phyloP scores from a whole-genome alignment of 1,140 invertebrate genomes.

The Plutomurus gul region DNA sequence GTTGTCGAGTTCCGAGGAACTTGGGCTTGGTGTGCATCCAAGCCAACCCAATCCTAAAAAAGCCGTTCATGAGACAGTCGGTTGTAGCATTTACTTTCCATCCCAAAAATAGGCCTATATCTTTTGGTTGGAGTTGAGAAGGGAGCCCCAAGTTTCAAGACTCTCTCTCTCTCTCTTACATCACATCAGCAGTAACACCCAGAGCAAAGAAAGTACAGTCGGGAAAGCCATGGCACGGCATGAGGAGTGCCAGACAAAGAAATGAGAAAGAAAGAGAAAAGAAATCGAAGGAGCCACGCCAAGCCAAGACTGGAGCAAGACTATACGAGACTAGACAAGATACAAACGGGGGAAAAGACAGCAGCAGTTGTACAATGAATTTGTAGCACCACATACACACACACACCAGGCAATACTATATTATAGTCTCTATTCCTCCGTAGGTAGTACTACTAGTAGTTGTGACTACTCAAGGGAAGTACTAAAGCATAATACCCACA shows the following conservation, averaged over 20 bases:
- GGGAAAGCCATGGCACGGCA: neutral
- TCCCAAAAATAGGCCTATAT: neutral
- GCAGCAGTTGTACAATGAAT: neutral
- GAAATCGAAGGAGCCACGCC: slow-evolving; percentile 1
- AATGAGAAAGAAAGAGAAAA: slow-evolving; percentile 13
- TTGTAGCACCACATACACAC: neutral
- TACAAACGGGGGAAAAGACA: neutral
- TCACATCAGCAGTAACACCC: slow-evolving; percentile 4
- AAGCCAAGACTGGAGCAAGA: neutral
- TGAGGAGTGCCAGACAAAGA: slow-evolving; percentile 14
- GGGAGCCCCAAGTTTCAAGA: neutral
- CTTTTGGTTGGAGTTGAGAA: neutral
- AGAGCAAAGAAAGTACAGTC: slow-evolving; percentile 8
- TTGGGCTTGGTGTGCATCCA: slow-evolving; percentile 15
- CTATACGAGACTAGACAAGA: neutral
- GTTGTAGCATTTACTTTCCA: neutral
- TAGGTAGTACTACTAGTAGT: neutral
- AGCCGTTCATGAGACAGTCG: slow-evolving; percentile 23
- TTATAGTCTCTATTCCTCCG: neutral
- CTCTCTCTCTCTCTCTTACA: slow-evolving; percentile 9
- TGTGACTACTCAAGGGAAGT: slow-evolving; percentile 2
- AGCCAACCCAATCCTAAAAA: slow-evolving; percentile 27
- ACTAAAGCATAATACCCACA: slow-evolving; percentile 26
- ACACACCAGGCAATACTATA: neutral
- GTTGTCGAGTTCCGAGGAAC: slow-evolving; percentile 7